Conservation (phyloP, 2,113 vertebrate species). For the Microtus ochrogaster region DNA sequence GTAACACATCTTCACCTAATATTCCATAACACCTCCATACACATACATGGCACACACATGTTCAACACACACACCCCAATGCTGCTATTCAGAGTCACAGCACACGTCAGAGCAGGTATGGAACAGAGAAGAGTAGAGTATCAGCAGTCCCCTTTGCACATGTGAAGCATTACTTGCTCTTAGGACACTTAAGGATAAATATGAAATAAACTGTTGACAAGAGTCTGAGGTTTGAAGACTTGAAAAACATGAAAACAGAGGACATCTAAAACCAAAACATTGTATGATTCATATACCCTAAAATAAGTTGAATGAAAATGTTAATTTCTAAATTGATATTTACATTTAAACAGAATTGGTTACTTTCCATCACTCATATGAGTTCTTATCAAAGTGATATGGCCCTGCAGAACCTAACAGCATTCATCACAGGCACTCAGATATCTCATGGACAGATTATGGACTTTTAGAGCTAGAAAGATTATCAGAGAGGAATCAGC, state of each 20-base stretch:
- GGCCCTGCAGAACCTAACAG: neutral
- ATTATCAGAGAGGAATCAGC: neutral
- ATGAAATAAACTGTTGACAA: neutral
- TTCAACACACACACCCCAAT: neutral
- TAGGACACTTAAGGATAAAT: neutral
- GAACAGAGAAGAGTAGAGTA: neutral
- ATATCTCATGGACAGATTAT: neutral
- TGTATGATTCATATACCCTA: neutral
- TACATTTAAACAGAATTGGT: neutral
- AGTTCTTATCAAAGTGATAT: neutral
- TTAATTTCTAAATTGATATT: constrained; percentile 12
- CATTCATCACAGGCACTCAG: neutral
- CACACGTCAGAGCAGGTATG: neutral
- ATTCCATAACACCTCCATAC: too few species aligned
- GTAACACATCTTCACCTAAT: too few species aligned
- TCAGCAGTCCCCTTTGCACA: neutral
- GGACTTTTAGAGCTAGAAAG: neutral
- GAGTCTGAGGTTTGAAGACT: constrained; percentile 11
- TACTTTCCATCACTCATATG: neutral
- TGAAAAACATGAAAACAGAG: neutral
- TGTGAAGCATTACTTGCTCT: neutral
- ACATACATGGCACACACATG: neutral
- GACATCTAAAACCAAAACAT: constrained; percentile 9
- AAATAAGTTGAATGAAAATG: constrained; percentile 5
- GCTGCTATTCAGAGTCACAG: neutral